Evolutionary conservation across 2,888 invertebrate genomes (phyloP).

Genomic region (Ceriagrion tenellum): DNA sequence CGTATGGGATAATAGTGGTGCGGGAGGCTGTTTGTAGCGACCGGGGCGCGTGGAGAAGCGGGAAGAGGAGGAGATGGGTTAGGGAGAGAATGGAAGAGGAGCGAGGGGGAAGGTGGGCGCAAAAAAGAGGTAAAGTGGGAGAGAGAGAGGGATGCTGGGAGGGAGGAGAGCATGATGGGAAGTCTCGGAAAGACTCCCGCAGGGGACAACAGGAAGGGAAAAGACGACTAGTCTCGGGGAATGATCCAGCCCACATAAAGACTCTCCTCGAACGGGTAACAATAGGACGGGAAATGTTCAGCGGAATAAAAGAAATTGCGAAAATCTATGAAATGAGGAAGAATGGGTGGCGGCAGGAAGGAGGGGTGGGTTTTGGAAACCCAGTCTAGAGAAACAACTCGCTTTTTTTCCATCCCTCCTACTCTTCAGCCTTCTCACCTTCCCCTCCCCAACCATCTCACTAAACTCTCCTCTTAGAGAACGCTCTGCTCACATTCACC

Average conservation of each 20-base stretch:
- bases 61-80: neutral
- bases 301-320: slow-evolving; percentile 57
- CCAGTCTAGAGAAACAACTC: too few species aligned
- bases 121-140: neutral
- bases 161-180: neutral
- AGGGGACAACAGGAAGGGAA: neutral
- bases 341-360: neutral
- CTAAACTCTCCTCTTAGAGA: too few species aligned
- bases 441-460: neutral
- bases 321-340: slow-evolving; percentile 31
- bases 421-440: neutral
- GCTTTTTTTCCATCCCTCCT: neutral
- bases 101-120: neutral
- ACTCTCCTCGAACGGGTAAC: slow-evolving; percentile 58
- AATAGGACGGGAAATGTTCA: slow-evolving; percentile 62
- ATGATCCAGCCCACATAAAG: slow-evolving; percentile 51
- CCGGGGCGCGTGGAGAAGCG: neutral
- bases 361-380: too few species aligned
- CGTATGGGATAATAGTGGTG: slow-evolving; percentile 6
- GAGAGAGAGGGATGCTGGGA: neutral
- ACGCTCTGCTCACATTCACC: too few species aligned
- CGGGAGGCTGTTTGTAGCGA: neutral
- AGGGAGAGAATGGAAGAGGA: neutral
- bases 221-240: neutral
- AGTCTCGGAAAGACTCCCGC: neutral